Evolutionary conservation across 2,888 invertebrate species (phyloP), one percentile per base, ranked within the genome.

Genomic region (Nemapogon koenigi): DNA sequence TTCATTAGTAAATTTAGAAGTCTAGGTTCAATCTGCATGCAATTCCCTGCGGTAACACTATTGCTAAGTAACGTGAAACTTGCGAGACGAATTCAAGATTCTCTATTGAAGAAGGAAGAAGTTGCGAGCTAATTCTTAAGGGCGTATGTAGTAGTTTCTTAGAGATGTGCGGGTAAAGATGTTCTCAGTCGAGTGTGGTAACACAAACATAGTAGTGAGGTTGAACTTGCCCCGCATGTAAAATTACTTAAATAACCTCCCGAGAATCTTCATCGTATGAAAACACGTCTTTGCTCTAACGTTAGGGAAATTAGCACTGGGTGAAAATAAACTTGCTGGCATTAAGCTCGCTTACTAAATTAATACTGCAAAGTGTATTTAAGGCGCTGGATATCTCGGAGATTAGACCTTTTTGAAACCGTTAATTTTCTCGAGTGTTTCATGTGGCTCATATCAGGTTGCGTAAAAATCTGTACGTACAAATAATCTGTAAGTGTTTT

Each of bases 281-380:
- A 58, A 64, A 72, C 73, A 72, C 57, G 72, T 68, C 67, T 72
- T 73, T 72, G 72, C 73, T 72, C 53, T 72, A 71, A 64, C 57
- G 58, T 61, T 22, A 7, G 33, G 33, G 13, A 18, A 33, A 33
- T 33, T 33, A 33, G 33, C 19, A 11, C 33, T 2, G 19, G 33
- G 4, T 11, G 19, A 31, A 33, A 19, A 19, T 33, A 33, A 19
- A 18, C 33, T 33, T 16, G 17, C 16, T 11, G 16, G 17, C 62
- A 59, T 69, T 68, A 63, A 53, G 58, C 59, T 54, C 53, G 54
- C 55, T 57, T 58, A 59, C 57, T 55, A 60, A 70, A 71, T 69
- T 68, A 71, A 71, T 61, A 61, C 55, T 59, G 52, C 55, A 52
- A 59, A 50, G 57, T 57, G 51, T 62, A 62, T 61, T 64, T 64